These are phyloP conservation scores for Phoxinus phoxinus DNA, from an alignment of 2,113 vertebrate species.

Conservation along the genomic window DNA sequence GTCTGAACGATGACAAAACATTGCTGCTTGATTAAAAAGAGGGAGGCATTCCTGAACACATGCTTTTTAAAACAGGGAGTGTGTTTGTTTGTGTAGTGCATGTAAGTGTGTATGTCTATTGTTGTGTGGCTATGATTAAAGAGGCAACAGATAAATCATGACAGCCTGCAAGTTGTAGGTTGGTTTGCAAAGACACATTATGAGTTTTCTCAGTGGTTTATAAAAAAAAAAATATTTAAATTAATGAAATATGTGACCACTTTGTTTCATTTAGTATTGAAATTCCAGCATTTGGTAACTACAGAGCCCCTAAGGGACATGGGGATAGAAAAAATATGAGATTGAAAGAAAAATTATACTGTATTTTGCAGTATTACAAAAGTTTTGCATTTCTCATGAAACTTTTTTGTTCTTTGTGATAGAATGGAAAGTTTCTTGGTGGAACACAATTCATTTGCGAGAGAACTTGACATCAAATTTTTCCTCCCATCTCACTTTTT, in stretches of 20 bases:
- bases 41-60: conserved; percentile 4
- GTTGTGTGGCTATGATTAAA: conserved; percentile 29
- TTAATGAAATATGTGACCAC: background rate
- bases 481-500: too few species aligned
- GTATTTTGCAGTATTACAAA: too few species aligned
- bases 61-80: conserved; percentile 13
- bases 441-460: too few species aligned
- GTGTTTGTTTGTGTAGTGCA: conserved; percentile 16
- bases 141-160: conserved; percentile 2
- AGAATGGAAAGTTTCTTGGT: too few species aligned
- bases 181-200: background rate
- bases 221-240: background rate
- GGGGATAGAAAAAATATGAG: too few species aligned
- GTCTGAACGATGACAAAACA: conserved; percentile 34
- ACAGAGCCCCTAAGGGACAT: too few species aligned
- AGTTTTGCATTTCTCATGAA: too few species aligned
- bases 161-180: background rate
- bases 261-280: background rate
- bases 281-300: background rate
- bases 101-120: conserved; percentile 38
- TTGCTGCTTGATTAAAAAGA: conserved; percentile 47
- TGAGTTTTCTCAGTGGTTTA: background rate
- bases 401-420: too few species aligned
- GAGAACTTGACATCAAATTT: too few species aligned
- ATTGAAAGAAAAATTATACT: too few species aligned